phyloP scores from a whole-genome alignment of 2,113 vertebrate species.

The Lampris megalopsis region DNA sequence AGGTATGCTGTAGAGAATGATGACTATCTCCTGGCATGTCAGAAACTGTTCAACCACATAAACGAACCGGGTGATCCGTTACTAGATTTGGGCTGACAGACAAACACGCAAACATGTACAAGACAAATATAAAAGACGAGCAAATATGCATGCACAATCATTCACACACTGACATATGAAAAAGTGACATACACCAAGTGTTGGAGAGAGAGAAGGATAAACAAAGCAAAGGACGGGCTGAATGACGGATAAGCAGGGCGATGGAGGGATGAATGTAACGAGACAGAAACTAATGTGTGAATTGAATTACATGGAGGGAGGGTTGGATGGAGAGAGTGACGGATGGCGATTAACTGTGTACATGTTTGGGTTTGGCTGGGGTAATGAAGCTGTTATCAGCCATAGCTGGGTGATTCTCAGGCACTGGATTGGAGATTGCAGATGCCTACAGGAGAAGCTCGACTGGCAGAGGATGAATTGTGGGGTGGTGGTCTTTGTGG shows the following conservation, averaged over 20 bases:
- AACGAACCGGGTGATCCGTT: background rate
- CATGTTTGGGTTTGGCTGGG: background rate
- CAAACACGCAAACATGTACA: background rate
- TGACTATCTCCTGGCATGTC: slow-evolving; percentile 31
- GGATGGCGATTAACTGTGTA: slow-evolving; percentile 4
- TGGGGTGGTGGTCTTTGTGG: slow-evolving; percentile 89
- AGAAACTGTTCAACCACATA: background rate
- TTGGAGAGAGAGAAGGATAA: slow-evolving; percentile 23
- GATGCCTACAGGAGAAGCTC: background rate
- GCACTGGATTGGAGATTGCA: background rate
- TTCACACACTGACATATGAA: background rate
- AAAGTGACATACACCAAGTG: background rate
- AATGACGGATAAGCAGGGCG: slow-evolving; percentile 19
- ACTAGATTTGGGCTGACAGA: slow-evolving; percentile 9
- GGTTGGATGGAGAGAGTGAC: slow-evolving; percentile 12
- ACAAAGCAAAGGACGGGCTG: slow-evolving; percentile 2
- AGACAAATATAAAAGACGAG: background rate
- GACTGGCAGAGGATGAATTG: slow-evolving; percentile 4
- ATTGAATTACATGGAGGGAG: slow-evolving; percentile 12
- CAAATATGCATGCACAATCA: slow-evolving; percentile 3
- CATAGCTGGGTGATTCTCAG: slow-evolving; percentile 5
- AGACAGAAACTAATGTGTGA: background rate
- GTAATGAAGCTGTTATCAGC: background rate
- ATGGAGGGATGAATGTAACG: background rate
- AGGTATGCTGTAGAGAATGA: slow-evolving; percentile 48